These are phyloP conservation scores for Cepphus grylle DNA, from an alignment of 2,113 vertebrate species.

Conservation along the genomic window DNA sequence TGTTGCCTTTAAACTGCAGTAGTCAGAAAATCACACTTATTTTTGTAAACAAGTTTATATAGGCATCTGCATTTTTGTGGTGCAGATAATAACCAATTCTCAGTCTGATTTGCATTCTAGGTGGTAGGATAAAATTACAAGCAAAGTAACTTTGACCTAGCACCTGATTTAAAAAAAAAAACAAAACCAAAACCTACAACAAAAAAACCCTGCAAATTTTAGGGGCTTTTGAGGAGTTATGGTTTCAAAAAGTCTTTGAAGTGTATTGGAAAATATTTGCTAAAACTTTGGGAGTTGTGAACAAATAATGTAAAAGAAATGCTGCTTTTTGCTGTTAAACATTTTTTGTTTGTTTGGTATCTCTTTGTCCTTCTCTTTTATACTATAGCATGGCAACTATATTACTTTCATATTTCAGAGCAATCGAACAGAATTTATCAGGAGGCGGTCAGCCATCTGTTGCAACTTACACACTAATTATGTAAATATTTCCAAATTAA, in stretches of 20 bases:
- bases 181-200: background rate
- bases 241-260: background rate
- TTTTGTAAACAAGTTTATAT: background rate
- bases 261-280: background rate
- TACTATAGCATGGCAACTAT: background rate
- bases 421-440: background rate
- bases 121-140: background rate
- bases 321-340: background rate
- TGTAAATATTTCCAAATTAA: background rate
- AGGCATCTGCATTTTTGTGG: background rate
- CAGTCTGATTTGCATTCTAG: background rate
- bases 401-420: background rate
- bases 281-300: background rate
- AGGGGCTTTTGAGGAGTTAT: background rate
- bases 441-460: background rate
- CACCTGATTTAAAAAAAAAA: background rate
- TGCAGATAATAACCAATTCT: background rate
- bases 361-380: background rate
- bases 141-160: background rate
- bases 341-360: background rate
- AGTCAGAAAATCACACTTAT: background rate
- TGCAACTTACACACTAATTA: background rate
- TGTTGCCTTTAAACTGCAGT: background rate
- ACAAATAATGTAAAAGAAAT: background rate
- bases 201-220: background rate